Conservation (phyloP, 2,888 invertebrate genomes). For the Protonemura montana region DNA sequence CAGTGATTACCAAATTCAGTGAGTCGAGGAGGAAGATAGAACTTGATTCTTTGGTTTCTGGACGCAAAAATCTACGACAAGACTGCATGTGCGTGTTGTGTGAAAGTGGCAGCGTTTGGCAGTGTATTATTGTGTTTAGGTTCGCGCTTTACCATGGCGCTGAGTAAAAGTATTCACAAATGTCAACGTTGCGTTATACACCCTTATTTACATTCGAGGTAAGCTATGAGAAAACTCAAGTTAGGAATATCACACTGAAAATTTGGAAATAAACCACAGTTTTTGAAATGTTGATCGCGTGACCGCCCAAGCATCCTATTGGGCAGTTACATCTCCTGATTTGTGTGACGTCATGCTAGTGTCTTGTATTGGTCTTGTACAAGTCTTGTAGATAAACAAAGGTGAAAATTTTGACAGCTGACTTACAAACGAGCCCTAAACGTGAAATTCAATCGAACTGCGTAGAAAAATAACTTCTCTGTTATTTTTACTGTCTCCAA, state of each 20-base stretch:
- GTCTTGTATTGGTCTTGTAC: no score
- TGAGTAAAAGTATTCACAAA: constrained; percentile 57
- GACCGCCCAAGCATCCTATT: background rate
- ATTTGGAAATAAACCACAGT: background rate
- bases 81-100: no score
- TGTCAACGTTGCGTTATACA: constrained; percentile 55
- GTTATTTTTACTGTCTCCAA: no score
- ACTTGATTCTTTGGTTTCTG: background rate
- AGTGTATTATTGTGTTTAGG: background rate
- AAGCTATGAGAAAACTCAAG: constrained; percentile 25
- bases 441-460: no score
- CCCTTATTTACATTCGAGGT: constrained; percentile 54
- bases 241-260: background rate
- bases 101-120: background rate
- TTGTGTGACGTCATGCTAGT: background rate
- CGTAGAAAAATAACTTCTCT: no score
- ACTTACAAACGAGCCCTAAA: no score
- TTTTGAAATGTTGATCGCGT: background rate
- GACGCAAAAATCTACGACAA: no score
- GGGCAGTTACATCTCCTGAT: background rate
- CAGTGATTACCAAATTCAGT: background rate
- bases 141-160: constrained; percentile 54
- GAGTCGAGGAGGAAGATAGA: background rate
- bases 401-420: background rate
- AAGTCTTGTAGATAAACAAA: no score